Conservation (phyloP, 2,113 vertebrate genomes). For the Mustelus asterias region DNA sequence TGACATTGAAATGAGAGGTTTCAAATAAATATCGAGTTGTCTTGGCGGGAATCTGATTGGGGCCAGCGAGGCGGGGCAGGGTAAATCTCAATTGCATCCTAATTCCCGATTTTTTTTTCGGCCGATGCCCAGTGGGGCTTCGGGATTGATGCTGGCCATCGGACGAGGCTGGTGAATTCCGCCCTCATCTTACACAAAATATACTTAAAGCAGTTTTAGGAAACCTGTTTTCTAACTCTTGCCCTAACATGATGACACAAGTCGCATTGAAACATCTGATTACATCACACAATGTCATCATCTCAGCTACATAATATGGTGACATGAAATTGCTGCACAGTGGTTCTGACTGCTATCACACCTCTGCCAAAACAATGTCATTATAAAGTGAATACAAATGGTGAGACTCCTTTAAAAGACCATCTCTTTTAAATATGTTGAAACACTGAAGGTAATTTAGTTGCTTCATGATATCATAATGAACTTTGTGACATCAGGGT, state of each 20-base stretch:
- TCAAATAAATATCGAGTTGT: too few species aligned
- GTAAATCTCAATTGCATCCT: too few species aligned
- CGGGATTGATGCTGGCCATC: too few species aligned
- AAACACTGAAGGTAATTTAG: conserved; percentile 1
- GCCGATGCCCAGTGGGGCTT: too few species aligned
- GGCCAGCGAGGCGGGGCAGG: too few species aligned
- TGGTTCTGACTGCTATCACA: neutral
- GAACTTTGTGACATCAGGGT: conserved; percentile 5
- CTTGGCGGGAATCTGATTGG: too few species aligned
- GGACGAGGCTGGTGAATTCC: too few species aligned
- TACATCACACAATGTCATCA: conserved; percentile 19
- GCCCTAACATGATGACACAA: neutral
- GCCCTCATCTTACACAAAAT: neutral
- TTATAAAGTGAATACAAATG: neutral
- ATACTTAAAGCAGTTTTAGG: neutral
- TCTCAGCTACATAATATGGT: neutral
- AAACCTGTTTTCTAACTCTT: neutral
- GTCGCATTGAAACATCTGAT: neutral
- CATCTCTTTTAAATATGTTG: neutral
- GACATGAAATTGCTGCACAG: neutral
- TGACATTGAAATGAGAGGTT: too few species aligned
- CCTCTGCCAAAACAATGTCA: neutral
- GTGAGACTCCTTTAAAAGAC: neutral
- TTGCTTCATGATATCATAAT: conserved; percentile 9
- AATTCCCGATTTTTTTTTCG: too few species aligned